phyloP scores from a whole-genome alignment of 1,140 invertebrate species.

The Anoplolepis gracilipes region DNA sequence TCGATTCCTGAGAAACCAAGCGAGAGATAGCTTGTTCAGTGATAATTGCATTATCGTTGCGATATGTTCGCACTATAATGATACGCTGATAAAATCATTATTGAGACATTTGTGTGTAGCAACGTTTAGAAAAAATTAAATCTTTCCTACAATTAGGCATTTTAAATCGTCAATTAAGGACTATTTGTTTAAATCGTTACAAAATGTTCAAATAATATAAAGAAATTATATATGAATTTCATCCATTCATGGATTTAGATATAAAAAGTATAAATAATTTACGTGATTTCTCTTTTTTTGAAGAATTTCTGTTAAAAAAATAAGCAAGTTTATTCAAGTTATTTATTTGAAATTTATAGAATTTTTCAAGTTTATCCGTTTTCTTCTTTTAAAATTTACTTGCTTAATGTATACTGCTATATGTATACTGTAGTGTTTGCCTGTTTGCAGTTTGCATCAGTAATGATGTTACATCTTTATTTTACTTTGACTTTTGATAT shows the following conservation, averaged over 20 bases:
- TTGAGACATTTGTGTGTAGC: neutral
- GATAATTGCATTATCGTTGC: slow-evolving; percentile 51
- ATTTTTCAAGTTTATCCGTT: neutral
- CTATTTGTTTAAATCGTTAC: neutral
- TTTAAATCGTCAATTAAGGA: too few species aligned
- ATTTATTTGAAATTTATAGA: slow-evolving; percentile 1
- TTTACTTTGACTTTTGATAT: neutral
- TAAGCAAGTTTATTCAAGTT: neutral
- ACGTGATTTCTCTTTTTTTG: neutral
- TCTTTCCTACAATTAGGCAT: too few species aligned
- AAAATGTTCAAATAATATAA: neutral
- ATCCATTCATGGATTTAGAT: too few species aligned
- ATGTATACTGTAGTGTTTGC: neutral
- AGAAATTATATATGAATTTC: neutral
- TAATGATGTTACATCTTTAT: neutral
- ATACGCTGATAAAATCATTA: slow-evolving; percentile 14
- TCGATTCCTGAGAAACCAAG: slow-evolving; percentile 37
- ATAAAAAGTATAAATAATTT: too few species aligned
- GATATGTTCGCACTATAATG: slow-evolving; percentile 35
- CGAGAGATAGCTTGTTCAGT: slow-evolving; percentile 46
- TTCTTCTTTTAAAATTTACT: neutral
- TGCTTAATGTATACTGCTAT: too few species aligned
- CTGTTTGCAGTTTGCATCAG: neutral
- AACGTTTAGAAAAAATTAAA: slow-evolving; percentile 31
- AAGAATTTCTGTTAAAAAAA: neutral